phyloP scores from a whole-genome alignment of 2,888 invertebrate species.

The Drosophila buzzatii region DNA sequence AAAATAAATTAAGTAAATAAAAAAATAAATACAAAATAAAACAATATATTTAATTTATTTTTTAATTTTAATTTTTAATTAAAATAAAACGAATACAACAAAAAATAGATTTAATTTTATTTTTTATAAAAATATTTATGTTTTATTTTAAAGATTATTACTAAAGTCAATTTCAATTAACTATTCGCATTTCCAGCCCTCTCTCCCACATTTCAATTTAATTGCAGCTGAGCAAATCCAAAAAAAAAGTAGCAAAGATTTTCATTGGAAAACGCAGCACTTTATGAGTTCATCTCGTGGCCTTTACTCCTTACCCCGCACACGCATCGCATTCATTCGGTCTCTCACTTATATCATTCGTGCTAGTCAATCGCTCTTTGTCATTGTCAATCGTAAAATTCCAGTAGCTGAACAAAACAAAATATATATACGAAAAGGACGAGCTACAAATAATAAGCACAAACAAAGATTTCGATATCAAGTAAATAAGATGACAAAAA shows the following conservation, averaged over 20 bases:
- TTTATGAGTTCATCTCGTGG: slow-evolving; percentile 24
- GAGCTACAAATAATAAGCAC: slow-evolving; percentile 73
- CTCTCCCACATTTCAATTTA: not conserved
- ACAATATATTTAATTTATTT: too few relatives aligned
- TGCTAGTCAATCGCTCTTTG: slow-evolving; percentile 62
- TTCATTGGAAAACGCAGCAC: not conserved
- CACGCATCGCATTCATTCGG: not conserved
- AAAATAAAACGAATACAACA: too few relatives aligned
- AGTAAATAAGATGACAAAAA: slow-evolving; percentile 67
- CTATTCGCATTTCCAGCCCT: not conserved
- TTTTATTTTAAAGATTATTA: too few relatives aligned
- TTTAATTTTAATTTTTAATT: too few relatives aligned
- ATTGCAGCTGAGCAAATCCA: not conserved
- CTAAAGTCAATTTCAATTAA: not conserved
- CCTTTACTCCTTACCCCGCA: not conserved
- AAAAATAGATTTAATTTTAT: too few relatives aligned
- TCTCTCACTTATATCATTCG: slow-evolving; percentile 13
- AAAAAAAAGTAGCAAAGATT: not conserved
- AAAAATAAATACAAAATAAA: too few relatives aligned
- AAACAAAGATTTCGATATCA: slow-evolving; percentile 79
- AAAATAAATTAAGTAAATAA: too few relatives aligned
- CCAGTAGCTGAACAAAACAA: slow-evolving; percentile 26
- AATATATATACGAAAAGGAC: slow-evolving; percentile 33
- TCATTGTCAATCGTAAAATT: slow-evolving; percentile 76
- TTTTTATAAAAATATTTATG: too few relatives aligned